Base-by-base conservation (phyloP, 2,888 invertebrate genomes). In the Caenorhabditis auriculariae region DNA sequence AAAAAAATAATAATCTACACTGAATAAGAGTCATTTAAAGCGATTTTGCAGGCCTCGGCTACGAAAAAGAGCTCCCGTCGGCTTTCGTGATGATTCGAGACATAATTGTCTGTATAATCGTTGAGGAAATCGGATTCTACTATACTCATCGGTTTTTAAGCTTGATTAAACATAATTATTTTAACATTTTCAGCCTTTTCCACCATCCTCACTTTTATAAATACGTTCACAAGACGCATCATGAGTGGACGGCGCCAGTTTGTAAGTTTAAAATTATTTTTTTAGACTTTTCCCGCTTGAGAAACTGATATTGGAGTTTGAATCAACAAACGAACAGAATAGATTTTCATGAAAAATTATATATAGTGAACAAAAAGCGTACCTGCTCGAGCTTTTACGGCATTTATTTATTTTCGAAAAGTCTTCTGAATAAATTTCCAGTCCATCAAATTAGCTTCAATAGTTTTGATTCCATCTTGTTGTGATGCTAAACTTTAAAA, bases 241-340 rank as follows among this genome's bases (percentile, higher is more conserved):
- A 91, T 75, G 90, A 91, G 82, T 91, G 91, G 91, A 90, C 89
- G 1, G 89, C 91, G 0, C 91, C 91, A 0, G 88, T 91, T 49
- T 89, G 90, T 70, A 42, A 57, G 60, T 62, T 37, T 15, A n/a
- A 24, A 27, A 5, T 17, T 17, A n/a, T n/a, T n/a, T n/a, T n/a
- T n/a, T n/a, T n/a, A n/a, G n/a, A n/a, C n/a, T n/a, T n/a, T n/a
- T n/a, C n/a, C n/a, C n/a, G n/a, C n/a, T n/a, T n/a, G n/a, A n/a
- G n/a, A n/a, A n/a, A n/a, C n/a, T n/a, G n/a, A n/a, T n/a, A n/a
- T n/a, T n/a, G n/a, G n/a, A n/a, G n/a, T n/a, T n/a, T n/a, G n/a
- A n/a, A n/a, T n/a, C n/a, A n/a, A n/a, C n/a, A n/a, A n/a, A n/a
- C n/a, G n/a, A n/a, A n/a, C n/a, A n/a, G n/a, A n/a, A n/a, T n/a